Evolutionary conservation across 2,888 invertebrate genomes (phyloP).

Genomic region (Hesperia comma): DNA sequence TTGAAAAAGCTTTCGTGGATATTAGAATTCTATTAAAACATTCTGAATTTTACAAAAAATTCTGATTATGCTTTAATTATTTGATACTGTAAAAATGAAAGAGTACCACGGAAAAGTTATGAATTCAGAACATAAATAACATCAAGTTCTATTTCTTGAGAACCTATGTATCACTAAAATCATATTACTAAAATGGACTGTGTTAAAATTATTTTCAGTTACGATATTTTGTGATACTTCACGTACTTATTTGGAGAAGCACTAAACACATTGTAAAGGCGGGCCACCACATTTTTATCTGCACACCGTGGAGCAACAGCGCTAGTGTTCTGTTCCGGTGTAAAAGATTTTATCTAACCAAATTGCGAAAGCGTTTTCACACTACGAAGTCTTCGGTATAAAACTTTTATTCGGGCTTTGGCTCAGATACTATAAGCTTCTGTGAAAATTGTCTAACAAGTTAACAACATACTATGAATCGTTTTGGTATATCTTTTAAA

Average conservation of each 20-base stretch:
- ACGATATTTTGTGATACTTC: not conserved
- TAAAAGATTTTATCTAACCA: conserved; percentile 37
- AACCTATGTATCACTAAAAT: too few species aligned
- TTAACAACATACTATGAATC: conserved; percentile 8
- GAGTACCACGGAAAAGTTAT: too few species aligned
- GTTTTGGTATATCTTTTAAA: not conserved
- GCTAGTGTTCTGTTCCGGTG: conserved; percentile 29
- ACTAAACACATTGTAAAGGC: conserved; percentile 22
- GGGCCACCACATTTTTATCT: conserved; percentile 36
- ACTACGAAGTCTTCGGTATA: conserved; percentile 27
- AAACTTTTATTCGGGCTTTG: conserved; percentile 32
- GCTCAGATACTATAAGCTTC: conserved; percentile 22
- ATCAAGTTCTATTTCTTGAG: too few species aligned
- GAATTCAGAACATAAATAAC: too few species aligned
- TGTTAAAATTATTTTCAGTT: too few species aligned
- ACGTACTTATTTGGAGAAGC: not conserved
- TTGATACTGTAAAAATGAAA: too few species aligned
- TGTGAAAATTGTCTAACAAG: conserved; percentile 26
- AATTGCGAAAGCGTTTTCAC: conserved; percentile 32
- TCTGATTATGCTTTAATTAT: too few species aligned
- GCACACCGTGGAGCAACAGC: conserved; percentile 18
- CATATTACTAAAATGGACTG: too few species aligned
- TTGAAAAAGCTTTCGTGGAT: too few species aligned
- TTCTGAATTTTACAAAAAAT: too few species aligned
- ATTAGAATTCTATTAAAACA: too few species aligned